These are phyloP conservation scores for Alviniconcha strummeri DNA, from an alignment of 2,888 invertebrate species.

Conservation along the genomic window DNA sequence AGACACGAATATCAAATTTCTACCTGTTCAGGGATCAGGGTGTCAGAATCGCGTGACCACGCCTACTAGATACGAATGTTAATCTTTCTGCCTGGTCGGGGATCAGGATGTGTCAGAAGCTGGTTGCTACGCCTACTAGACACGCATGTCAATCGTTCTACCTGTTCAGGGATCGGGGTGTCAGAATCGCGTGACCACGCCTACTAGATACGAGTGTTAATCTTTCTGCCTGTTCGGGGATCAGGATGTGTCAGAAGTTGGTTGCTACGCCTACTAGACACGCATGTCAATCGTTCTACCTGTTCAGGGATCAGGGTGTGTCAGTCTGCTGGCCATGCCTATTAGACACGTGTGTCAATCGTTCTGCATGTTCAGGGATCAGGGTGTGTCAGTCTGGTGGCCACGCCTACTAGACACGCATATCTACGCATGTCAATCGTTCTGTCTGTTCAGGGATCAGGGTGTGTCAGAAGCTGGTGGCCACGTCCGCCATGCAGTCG, in stretches of 20 bases:
- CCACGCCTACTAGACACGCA: conserved; percentile 38
- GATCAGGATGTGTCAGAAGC: conserved; percentile 34
- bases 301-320: no score
- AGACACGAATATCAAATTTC: conserved; percentile 31
- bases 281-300: background rate
- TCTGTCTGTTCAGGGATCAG: conserved; percentile 28
- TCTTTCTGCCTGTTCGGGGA: conserved; percentile 10
- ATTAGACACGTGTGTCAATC: no score
- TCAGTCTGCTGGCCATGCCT: no score
- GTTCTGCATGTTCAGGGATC: conserved; percentile 28
- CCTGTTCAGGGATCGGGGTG: conserved; percentile 32
- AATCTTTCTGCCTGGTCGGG: conserved; percentile 16
- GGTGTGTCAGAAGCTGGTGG: conserved; percentile 34
- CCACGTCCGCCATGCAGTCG: conserved; percentile 38
- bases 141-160: conserved; percentile 22
- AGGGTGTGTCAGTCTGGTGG: conserved; percentile 35
- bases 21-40: background rate
- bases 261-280: conserved; percentile 37
- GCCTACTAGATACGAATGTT: background rate
- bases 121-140: conserved; percentile 37
- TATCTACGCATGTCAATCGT: conserved; percentile 27
- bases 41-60: no score
- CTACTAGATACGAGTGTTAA: conserved; percentile 35
- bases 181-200: conserved; percentile 29
- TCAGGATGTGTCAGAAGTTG: conserved; percentile 36